Evolutionary conservation across 1,140 invertebrate species (phyloP).

Genomic region (Polypedilum pembai): DNA sequence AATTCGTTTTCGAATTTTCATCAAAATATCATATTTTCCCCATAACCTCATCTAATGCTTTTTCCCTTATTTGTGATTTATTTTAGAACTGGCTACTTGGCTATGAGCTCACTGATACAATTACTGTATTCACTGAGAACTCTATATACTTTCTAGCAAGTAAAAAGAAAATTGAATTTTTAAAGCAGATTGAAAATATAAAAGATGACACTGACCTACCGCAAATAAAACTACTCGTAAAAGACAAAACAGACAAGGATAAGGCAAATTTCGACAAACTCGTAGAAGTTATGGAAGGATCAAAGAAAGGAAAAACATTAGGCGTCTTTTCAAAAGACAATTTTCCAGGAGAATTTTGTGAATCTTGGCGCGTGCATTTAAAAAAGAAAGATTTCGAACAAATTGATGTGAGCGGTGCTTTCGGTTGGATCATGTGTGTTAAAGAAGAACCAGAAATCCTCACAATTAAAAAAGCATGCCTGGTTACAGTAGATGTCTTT

Average conservation of each 20-base stretch:
- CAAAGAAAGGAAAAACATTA: slow-evolving; percentile 80
- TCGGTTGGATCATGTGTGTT: slow-evolving; percentile 83
- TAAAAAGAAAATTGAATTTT: slow-evolving; percentile 97
- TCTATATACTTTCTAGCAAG: slow-evolving; percentile 85
- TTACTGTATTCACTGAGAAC: slow-evolving; percentile 82
- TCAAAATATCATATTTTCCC: background rate
- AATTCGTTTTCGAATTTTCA: background rate
- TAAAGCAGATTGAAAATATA: slow-evolving; percentile 81
- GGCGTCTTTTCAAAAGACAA: slow-evolving; percentile 95
- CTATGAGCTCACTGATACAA: slow-evolving; percentile 92
- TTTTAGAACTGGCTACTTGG: slow-evolving; percentile 92
- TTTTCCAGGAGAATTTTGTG: slow-evolving; percentile 86
- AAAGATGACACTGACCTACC: slow-evolving; percentile 79
- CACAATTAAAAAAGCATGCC: slow-evolving; percentile 88
- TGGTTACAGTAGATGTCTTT: slow-evolving; percentile 91
- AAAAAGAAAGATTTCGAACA: slow-evolving; percentile 71
- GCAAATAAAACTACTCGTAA: slow-evolving; percentile 74
- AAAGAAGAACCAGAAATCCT: slow-evolving; percentile 93
- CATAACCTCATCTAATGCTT: background rate
- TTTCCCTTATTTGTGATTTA: slow-evolving; percentile 8
- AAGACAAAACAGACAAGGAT: slow-evolving; percentile 92
- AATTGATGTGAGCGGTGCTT: slow-evolving; percentile 76
- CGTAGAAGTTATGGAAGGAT: slow-evolving; percentile 75
- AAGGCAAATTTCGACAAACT: slow-evolving; percentile 88
- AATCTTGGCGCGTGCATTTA: slow-evolving; percentile 75